Evolutionary conservation across 2,113 vertebrate species (phyloP).

Genomic region (Ceyx margarethae): DNA sequence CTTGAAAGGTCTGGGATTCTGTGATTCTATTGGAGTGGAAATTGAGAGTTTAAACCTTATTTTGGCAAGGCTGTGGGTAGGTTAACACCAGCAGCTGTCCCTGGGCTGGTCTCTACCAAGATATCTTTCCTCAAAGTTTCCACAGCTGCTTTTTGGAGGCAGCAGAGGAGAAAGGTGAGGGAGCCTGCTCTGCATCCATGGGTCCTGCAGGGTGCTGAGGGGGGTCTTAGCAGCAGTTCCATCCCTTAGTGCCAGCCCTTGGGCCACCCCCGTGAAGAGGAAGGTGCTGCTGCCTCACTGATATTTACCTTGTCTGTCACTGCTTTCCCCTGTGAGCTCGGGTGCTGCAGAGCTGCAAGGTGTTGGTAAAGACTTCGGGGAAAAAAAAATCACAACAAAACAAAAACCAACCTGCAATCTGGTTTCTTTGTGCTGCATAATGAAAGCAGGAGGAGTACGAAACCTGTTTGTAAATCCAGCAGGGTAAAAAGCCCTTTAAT

Average conservation of each 20-base stretch:
- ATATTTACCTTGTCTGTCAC: no score
- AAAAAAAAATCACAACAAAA: no score
- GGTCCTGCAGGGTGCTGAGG: not conserved
- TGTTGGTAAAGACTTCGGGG: not conserved
- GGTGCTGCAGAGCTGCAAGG: not conserved
- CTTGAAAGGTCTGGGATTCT: not conserved
- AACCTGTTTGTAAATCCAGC: not conserved
- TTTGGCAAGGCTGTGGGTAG: not conserved
- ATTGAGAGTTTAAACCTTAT: fast-evolving
- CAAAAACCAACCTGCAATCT: not conserved
- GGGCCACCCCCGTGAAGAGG: no score
- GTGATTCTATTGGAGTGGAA: not conserved
- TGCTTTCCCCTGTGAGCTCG: not conserved
- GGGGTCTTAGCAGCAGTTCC: not conserved
- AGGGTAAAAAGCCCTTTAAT: not conserved
- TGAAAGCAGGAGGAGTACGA: not conserved
- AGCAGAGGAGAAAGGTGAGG: fast-evolving
- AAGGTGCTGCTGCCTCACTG: no score
- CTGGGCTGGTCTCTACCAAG: fast-evolving
- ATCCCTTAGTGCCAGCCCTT: no score
- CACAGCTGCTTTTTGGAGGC: not conserved
- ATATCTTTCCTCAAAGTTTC: fast-evolving
- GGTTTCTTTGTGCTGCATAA: not conserved
- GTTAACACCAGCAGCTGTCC: not conserved
- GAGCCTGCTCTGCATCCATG: fast-evolving